Evolutionary conservation across 1,140 invertebrate species (phyloP), one percentile per base, ranked within the genome.

Genomic region (Metaphire vulgaris): DNA sequence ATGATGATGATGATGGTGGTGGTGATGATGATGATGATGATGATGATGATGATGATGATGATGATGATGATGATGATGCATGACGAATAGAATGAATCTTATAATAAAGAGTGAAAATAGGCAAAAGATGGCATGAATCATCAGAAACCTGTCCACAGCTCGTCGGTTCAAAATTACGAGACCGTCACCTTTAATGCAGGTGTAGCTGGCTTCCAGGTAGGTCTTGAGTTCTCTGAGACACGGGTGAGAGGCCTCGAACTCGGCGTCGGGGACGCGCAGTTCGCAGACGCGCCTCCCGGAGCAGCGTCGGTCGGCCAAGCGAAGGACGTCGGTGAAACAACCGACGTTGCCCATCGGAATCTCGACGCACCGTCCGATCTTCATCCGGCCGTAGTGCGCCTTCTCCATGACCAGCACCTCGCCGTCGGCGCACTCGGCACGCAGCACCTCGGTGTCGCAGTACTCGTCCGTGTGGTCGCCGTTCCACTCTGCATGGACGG

Each of bases 331-430:
- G 6, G 67, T 31, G 2, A 26, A 69, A 29, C 75, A 76, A 2
- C 75, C 75, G 28, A 76, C 29, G 69, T 76, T 67, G 32, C 75
- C 75, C 32, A 72, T 72, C 33, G 71, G 68, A 28, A 76, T 30
- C 68, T 56, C 75, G 21, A 76, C 69, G 30, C 75, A 76, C 1
- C 75, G 75, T 6, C 75, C 75, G 1, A 32, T 21, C 16, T 21
- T n/a, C 75, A 76, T 76, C 26, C 75, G 68, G 2, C 75, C 75
- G 69, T 76, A 76, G 28, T n/a, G 29, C 16, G 75, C 75, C 33
- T 33, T 34, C 32, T 26, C 30, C 68, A 76, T 15, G 14, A 34
- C n/a, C 2, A 76, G 30, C 30, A 76, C 75, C 29, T 76, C 68
- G 30, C 41, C 33, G 1, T 70, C 15, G 26, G 30, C 2, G 31